Percentiles rank a stretch among this genome's conserved stretches.
phyloP scores from a whole-genome alignment of 1,140 invertebrate species.

The Ceratitis capitata region DNA sequence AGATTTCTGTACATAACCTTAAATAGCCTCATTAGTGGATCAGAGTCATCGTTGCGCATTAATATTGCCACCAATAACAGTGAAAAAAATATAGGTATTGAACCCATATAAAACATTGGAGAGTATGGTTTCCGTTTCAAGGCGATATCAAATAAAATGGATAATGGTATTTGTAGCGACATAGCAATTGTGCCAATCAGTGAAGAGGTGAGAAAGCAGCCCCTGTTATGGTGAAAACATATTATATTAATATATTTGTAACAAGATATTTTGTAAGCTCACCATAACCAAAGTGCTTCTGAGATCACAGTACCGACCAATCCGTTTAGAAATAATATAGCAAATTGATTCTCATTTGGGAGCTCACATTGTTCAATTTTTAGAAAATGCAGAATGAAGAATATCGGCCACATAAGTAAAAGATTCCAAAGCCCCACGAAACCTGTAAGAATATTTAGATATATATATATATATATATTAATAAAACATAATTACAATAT shows the following conservation, averaged over 20 bases:
- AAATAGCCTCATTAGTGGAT: conserved; percentile 77
- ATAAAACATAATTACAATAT: no score
- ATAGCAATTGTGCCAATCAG: conserved; percentile 84
- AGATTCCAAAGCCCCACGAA: conserved; percentile 89
- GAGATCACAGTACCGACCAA: conserved; percentile 87
- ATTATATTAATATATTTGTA: conserved; percentile 35
- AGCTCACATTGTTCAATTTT: conserved; percentile 82
- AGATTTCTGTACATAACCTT: conserved; percentile 71
- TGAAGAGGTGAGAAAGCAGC: conserved; percentile 89
- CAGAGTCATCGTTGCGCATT: conserved; percentile 86
- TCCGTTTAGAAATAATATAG: conserved; percentile 83
- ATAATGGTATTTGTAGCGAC: conserved; percentile 85
- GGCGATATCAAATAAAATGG: conserved; percentile 83
- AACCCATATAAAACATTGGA: conserved; percentile 81
- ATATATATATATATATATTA: background rate
- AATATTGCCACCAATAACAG: conserved; percentile 80
- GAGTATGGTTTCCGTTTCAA: conserved; percentile 80
- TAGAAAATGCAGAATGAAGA: conserved; percentile 83
- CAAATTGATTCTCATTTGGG: conserved; percentile 82
- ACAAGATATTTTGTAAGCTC: background rate
- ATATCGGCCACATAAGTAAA: conserved; percentile 84
- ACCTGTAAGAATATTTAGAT: conserved; percentile 68
- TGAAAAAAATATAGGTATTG: conserved; percentile 80
- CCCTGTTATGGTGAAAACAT: conserved; percentile 70
- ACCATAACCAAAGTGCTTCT: conserved; percentile 90